Percentiles rank a stretch among this genome's conserved stretches.
phyloP scores from a whole-genome alignment of 2,888 invertebrate genomes.

The Meteorus cinctellus region DNA sequence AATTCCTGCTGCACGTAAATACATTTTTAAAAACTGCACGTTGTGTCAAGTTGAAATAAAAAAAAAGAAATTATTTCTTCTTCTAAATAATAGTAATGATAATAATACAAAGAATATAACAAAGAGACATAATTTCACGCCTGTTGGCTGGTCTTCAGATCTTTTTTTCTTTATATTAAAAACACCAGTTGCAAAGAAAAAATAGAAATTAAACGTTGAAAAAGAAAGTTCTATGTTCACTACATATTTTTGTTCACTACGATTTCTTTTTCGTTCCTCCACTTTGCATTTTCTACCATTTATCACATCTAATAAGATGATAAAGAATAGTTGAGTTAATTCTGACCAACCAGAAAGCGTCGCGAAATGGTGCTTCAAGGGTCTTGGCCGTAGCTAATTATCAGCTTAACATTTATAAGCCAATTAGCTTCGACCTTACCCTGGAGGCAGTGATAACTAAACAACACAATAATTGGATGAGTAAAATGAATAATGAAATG shows the following conservation, averaged over 20 bases:
- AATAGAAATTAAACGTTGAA: not conserved
- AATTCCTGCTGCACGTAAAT: conserved; percentile 59
- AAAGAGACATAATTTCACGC: conserved; percentile 10
- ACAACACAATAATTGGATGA: conserved; percentile 32
- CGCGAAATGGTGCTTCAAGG: conserved; percentile 58
- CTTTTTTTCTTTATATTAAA: conserved; percentile 8
- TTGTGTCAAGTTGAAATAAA: not conserved
- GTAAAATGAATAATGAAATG: conserved; percentile 38
- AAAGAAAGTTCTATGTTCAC: not conserved
- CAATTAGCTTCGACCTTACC: conserved; percentile 57
- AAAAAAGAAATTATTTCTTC: not conserved
- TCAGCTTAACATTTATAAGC: conserved; percentile 66
- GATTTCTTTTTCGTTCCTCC: not conserved
- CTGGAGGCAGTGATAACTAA: conserved; percentile 32
- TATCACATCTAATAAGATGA: conserved; percentile 5
- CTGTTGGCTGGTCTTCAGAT: conserved; percentile 38
- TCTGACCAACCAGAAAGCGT: conserved; percentile 60
- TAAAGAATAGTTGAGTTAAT: conserved; percentile 27
- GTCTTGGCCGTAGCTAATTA: conserved; percentile 61
- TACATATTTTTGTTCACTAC: not conserved
- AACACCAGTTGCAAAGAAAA: conserved; percentile 10
- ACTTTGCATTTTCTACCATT: not conserved
- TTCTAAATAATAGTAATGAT: not conserved
- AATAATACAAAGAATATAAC: conserved; percentile 16
- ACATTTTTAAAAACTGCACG: conserved; percentile 27